Conservation (phyloP, 2,113 vertebrate genomes). For the Orthochromis malagaraziensis region DNA sequence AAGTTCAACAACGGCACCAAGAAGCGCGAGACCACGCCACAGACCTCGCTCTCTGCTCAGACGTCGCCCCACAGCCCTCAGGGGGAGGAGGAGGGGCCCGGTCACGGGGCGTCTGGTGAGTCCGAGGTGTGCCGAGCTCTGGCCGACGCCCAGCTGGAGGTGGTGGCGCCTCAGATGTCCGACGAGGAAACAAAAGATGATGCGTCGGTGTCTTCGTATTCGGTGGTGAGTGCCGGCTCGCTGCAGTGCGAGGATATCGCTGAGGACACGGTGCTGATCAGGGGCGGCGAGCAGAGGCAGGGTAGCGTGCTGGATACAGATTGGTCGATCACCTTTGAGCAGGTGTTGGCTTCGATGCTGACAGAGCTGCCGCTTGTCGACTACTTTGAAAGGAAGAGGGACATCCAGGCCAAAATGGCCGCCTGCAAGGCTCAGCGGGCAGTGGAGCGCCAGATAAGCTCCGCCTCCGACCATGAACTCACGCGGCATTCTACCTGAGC, state of each 20-base stretch:
- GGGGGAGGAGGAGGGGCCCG: not conserved
- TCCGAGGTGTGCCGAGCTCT: slow-evolving; percentile 47
- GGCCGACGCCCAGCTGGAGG: slow-evolving; percentile 66
- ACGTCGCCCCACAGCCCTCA: not conserved
- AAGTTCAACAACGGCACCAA: slow-evolving; percentile 76
- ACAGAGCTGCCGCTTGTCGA: slow-evolving; percentile 89
- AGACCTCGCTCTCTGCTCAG: not conserved
- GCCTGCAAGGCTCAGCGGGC: slow-evolving; percentile 77
- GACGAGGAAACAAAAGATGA: slow-evolving; percentile 89
- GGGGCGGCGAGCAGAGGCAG: slow-evolving; percentile 64
- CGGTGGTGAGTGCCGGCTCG: slow-evolving; percentile 85
- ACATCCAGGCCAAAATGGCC: slow-evolving; percentile 78
- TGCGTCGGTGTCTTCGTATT: slow-evolving; percentile 90
- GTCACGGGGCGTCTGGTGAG: slow-evolving; percentile 14
- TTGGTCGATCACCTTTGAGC: slow-evolving; percentile 96
- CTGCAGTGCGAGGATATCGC: slow-evolving; percentile 88
- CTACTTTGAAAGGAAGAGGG: slow-evolving; percentile 88
- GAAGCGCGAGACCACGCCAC: slow-evolving; percentile 44
- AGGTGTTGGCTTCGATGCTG: slow-evolving; percentile 92
- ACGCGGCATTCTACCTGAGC: slow-evolving; percentile 73
- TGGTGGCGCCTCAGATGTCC: slow-evolving; percentile 8
- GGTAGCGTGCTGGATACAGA: slow-evolving; percentile 80
- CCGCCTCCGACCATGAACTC: slow-evolving; percentile 84
- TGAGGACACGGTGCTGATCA: slow-evolving; percentile 83
- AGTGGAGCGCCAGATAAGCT: slow-evolving; percentile 85